Evolutionary conservation across 2,113 vertebrate genomes (phyloP).

Genomic region (Conger conger): DNA sequence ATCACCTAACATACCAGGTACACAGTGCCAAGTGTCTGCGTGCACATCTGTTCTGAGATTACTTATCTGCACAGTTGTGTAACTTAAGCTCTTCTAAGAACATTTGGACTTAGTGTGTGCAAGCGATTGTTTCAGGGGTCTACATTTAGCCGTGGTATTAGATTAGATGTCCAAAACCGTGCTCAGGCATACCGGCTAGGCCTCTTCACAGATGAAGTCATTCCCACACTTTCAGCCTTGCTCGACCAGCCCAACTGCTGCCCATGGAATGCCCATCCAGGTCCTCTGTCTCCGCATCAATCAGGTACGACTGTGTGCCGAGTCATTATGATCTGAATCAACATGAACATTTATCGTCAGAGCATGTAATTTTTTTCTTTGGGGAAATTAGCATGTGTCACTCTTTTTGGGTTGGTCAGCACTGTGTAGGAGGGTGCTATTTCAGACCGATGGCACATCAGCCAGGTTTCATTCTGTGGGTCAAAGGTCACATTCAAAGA

Average conservation of each 20-base stretch:
- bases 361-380: too few relatives aligned
- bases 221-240: not conserved
- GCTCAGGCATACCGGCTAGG: not conserved
- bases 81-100: not conserved
- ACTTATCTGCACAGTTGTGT: not conserved
- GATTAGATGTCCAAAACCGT: not conserved
- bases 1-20: not conserved
- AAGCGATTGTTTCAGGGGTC: not conserved
- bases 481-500: too few relatives aligned
- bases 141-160: not conserved
- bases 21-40: not conserved
- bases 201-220: not conserved
- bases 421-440: not conserved
- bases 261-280: not conserved
- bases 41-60: not conserved
- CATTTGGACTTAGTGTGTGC: not conserved
- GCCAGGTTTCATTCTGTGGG: not conserved
- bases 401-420: not conserved
- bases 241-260: not conserved
- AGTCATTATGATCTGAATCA: not conserved
- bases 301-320: not conserved
- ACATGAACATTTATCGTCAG: too few relatives aligned
- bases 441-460: not conserved
- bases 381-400: too few relatives aligned
- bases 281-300: not conserved